phyloP scores from a whole-genome alignment of 2,113 vertebrate species.

The Uria aalge region DNA sequence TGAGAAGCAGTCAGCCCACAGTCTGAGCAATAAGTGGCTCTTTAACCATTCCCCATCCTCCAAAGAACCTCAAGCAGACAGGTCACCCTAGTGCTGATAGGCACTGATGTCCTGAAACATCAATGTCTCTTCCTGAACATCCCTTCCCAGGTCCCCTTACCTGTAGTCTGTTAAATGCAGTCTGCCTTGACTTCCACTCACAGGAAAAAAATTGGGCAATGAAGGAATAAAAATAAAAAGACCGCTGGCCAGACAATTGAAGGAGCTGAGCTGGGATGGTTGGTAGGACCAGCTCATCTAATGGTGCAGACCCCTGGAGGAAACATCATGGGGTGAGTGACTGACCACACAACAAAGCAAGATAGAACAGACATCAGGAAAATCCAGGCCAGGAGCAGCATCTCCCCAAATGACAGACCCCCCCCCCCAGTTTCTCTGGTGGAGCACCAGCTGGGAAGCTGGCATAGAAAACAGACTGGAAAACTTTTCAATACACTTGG shows the following conservation, averaged over 20 bases:
- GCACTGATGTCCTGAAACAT: background rate
- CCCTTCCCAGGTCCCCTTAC: background rate
- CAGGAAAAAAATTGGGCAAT: background rate
- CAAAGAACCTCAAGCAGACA: background rate
- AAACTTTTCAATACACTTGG: background rate
- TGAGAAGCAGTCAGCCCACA: background rate
- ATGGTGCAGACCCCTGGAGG: background rate
- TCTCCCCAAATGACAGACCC: background rate
- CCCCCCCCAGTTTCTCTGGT: accelerated
- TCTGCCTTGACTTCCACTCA: background rate
- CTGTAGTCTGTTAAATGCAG: background rate
- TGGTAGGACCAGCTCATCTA: background rate
- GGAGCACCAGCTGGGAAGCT: background rate
- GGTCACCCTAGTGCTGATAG: background rate
- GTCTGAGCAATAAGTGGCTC: background rate
- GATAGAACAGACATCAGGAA: background rate
- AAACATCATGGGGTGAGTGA: background rate
- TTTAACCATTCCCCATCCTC: background rate
- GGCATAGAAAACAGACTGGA: background rate
- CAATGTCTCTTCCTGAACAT: background rate
- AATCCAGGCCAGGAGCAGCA: background rate
- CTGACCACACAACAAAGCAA: background rate
- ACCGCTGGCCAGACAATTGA: background rate
- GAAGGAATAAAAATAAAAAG: background rate
- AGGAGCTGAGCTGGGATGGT: background rate